Evolutionary conservation across 2,113 vertebrate genomes (phyloP).

Genomic region (Tragulus kanchil): DNA sequence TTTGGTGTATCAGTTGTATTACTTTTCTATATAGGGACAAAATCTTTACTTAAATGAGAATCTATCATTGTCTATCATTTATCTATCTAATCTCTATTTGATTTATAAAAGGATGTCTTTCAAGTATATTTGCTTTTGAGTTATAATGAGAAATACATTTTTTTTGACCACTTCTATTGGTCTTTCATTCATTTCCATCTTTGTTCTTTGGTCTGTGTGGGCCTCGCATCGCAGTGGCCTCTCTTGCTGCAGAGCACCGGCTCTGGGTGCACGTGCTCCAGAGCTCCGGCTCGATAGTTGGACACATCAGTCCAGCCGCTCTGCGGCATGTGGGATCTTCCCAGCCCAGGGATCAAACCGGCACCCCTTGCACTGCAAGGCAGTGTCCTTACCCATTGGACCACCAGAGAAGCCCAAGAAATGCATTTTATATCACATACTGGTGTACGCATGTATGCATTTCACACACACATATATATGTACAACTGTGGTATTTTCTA

Average conservation of each 20-base stretch:
- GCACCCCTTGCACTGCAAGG: no score
- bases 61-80: neutral
- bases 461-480: neutral
- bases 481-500: neutral
- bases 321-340: no score
- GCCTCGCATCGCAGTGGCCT: no score
- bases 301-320: no score
- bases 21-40: neutral
- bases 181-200: no score
- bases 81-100: neutral
- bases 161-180: no score
- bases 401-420: neutral
- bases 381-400: no score
- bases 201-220: no score
- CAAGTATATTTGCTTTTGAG: slow-evolving; percentile 7
- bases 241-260: no score
- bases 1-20: neutral
- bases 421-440: neutral
- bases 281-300: no score
- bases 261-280: no score
- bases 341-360: no score
- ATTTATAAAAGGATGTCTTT: neutral
- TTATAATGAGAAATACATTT: neutral
- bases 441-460: neutral
- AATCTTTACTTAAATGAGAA: neutral